Conservation (phyloP, 2,888 invertebrate genomes). For the Perizoma flavofasciatum region DNA sequence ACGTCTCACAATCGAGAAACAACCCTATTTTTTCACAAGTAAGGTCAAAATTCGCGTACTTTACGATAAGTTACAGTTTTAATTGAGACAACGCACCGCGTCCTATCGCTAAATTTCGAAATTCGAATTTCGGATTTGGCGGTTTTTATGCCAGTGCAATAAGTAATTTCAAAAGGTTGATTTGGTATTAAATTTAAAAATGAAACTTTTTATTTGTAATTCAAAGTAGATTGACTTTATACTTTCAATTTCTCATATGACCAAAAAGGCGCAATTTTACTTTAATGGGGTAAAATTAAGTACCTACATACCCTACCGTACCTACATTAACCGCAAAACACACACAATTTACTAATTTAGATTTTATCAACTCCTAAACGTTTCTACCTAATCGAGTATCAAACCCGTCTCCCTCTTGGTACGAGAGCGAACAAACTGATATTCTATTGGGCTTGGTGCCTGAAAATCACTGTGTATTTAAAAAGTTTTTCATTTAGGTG, state of each 20-base stretch:
- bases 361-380: too few relatives aligned
- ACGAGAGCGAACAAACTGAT: too few relatives aligned
- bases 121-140: conserved; percentile 73
- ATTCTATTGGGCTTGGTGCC: too few relatives aligned
- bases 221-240: not conserved
- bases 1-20: conserved; percentile 48
- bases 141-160: conserved; percentile 51
- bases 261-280: too few relatives aligned
- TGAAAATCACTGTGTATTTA: too few relatives aligned
- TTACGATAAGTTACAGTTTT: conserved; percentile 47
- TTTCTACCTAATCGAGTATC: too few relatives aligned
- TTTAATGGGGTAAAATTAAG: too few relatives aligned
- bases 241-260: not conserved
- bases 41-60: conserved; percentile 37
- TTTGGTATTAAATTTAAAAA: not conserved
- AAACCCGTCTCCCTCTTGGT: too few relatives aligned
- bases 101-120: conserved; percentile 70
- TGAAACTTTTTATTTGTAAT: not conserved
- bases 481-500: too few relatives aligned
- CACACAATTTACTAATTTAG: too few relatives aligned
- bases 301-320: too few relatives aligned
- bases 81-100: conserved; percentile 66
- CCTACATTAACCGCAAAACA: too few relatives aligned
- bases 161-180: conserved; percentile 1
- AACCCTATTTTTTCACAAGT: conserved; percentile 46